Evolutionary conservation across 2,888 invertebrate genomes (phyloP).

Genomic region (Xestia c-nigrum): DNA sequence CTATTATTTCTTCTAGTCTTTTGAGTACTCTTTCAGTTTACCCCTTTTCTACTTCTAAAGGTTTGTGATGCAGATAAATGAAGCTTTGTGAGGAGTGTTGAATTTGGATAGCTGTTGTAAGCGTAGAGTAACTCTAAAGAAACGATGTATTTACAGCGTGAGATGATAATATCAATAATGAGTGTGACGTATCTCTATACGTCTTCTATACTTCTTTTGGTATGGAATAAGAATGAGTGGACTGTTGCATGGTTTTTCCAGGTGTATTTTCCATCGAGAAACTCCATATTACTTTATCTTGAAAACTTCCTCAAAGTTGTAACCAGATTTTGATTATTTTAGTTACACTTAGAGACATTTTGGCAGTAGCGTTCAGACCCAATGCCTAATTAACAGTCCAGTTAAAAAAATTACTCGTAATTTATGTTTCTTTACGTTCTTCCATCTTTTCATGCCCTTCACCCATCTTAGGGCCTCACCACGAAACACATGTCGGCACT

Average conservation of each 20-base stretch:
- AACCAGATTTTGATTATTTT: background rate
- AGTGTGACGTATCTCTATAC: background rate
- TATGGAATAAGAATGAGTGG: background rate
- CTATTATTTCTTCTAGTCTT: background rate
- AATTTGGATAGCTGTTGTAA: background rate
- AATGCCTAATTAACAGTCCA: background rate
- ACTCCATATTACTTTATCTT: background rate
- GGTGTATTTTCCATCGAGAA: background rate
- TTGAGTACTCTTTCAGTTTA: background rate
- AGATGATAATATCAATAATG: background rate
- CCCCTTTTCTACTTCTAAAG: background rate
- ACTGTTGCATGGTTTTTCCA: background rate
- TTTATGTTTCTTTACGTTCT: background rate
- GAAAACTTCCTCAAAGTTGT: background rate
- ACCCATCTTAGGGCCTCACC: constrained; percentile 12
- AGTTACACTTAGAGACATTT: background rate
- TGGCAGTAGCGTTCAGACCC: background rate
- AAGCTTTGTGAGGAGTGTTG: background rate
- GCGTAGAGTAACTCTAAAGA: background rate
- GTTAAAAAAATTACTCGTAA: background rate
- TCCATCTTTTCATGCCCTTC: background rate
- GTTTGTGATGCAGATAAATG: background rate
- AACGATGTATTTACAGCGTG: background rate
- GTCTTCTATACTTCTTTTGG: too few species aligned
- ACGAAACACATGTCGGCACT: constrained; percentile 43